Percentiles rank a stretch among this genome's conserved stretches.
Evolutionary conservation across 2,888 invertebrate species (phyloP).

Genomic region (Baronia brevicornis): DNA sequence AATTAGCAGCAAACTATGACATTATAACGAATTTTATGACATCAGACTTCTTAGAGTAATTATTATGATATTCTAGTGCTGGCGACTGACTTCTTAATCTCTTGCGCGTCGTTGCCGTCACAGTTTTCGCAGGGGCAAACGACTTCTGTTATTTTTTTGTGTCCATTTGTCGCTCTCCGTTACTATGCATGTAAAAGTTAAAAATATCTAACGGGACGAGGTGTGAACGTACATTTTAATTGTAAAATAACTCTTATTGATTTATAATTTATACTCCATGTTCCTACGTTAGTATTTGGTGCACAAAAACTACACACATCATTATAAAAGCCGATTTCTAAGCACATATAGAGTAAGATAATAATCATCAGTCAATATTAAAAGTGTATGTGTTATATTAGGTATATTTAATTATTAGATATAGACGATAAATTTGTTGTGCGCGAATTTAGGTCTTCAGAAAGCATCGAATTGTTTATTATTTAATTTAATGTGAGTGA

Average conservation of each 20-base stretch:
- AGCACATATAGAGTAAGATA: conserved; percentile 18
- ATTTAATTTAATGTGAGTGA: too few species aligned
- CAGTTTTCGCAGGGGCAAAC: conserved; percentile 13
- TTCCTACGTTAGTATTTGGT: conserved; percentile 12
- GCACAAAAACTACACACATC: conserved; percentile 13
- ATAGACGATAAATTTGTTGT: conserved; percentile 8
- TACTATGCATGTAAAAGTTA: conserved; percentile 11
- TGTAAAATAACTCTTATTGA: conserved; percentile 8
- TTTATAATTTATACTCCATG: conserved; percentile 1
- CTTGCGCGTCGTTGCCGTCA: conserved; percentile 19
- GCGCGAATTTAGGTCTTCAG: conserved; percentile 9
- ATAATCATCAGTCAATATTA: conserved; percentile 28
- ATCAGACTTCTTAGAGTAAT: conserved; percentile 33
- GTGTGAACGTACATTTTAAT: conserved; percentile 20
- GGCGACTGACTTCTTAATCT: conserved; percentile 29
- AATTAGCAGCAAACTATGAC: conserved; percentile 33
- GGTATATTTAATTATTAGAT: too few species aligned
- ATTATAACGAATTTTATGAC: conserved; percentile 27
- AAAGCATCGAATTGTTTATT: conserved; percentile 1
- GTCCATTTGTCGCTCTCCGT: conserved; percentile 7
- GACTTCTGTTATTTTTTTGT: conserved; percentile 10
- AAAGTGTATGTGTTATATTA: conserved; percentile 15
- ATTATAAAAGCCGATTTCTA: conserved; percentile 20
- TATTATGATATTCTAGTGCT: conserved; percentile 26
- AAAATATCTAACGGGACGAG: conserved; percentile 16